A percentile compares a stretch with the other conserved stretches of the same genome.
Evolutionary conservation across 1,140 invertebrate genomes (phyloP).

Genomic region (Pseudoatta argentina): DNA sequence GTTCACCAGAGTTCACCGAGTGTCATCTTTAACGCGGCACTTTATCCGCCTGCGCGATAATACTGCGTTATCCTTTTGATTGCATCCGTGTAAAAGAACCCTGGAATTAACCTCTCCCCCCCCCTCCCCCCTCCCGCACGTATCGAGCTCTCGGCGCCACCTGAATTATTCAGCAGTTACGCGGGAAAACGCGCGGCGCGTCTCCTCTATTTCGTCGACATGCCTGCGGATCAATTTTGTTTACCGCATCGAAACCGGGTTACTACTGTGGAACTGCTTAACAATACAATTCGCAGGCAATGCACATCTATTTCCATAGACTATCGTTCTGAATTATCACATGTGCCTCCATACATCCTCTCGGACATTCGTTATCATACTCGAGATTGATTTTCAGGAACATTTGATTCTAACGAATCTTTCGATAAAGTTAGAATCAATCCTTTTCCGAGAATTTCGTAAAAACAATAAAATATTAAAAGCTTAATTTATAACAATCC

Average conservation of each 20-base stretch:
- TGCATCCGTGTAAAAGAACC: constrained; percentile 39
- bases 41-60: constrained; percentile 29
- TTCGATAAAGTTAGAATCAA: not conserved
- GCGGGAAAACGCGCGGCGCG: not conserved
- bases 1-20: not conserved
- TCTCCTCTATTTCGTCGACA: constrained; percentile 9
- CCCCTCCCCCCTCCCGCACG: not conserved
- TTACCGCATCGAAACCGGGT: constrained; percentile 29
- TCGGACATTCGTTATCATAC: not conserved
- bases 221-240: constrained; percentile 39
- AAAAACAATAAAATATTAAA: not conserved
- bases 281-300: constrained; percentile 39
- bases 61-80: constrained; percentile 53
- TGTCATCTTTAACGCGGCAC: not conserved
- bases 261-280: constrained; percentile 2
- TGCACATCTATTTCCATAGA: not conserved
- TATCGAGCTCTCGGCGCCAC: not conserved
- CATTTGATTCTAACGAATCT: not conserved
- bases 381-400: not conserved
- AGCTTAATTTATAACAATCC: not conserved
- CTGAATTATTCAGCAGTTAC: constrained; percentile 56
- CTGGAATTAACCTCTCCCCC: not conserved
- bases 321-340: not conserved
- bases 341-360: not conserved
- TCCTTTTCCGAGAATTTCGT: not conserved